Evolutionary conservation across 2,888 invertebrate species (phyloP).

Genomic region (Drosophila flavopinicola): DNA sequence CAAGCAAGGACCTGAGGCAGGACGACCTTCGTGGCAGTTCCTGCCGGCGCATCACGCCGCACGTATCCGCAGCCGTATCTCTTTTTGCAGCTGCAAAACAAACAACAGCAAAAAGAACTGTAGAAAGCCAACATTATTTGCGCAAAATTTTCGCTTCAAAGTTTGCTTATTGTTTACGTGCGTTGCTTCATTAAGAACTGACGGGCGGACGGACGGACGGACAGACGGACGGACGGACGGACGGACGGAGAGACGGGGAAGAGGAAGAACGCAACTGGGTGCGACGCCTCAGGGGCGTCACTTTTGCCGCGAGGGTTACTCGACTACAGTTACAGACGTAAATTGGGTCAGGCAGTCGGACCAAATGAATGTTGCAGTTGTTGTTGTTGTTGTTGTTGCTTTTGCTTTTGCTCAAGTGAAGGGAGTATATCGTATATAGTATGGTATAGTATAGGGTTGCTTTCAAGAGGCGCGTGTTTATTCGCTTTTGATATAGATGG

Average conservation of each 20-base stretch:
- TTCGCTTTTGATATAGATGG: conserved; percentile 76
- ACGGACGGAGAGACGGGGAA: not conserved
- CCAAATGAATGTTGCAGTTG: conserved; percentile 60
- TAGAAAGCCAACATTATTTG: conserved; percentile 72
- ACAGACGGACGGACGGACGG: not conserved
- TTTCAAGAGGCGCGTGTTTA: conserved; percentile 71
- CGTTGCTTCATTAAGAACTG: conserved; percentile 76
- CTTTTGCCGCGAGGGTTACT: conserved; percentile 62
- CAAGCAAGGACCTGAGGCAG: conserved; percentile 44
- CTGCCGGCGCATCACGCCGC: conserved; percentile 71
- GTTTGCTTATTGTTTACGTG: conserved; percentile 78
- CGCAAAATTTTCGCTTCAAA: conserved; percentile 78
- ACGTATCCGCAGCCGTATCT: conserved; percentile 67
- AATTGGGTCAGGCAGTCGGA: conserved; percentile 73
- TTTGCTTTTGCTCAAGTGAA: not conserved
- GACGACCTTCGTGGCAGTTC: conserved; percentile 76
- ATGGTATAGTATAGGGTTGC: conserved; percentile 31
- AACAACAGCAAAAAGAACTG: conserved; percentile 35
- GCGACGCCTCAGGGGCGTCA: conserved; percentile 21
- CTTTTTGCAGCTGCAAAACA: conserved; percentile 29
- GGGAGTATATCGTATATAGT: too few species aligned
- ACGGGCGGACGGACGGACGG: conserved; percentile 1
- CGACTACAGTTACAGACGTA: conserved; percentile 60
- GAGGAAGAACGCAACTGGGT: conserved; percentile 4
- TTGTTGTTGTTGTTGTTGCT: conserved; percentile 34